Percentiles rank a stretch among this genome's conserved stretches.
Conservation (phyloP, 2,797 vertebrate genomes). For the Capromys pilorides region DNA sequence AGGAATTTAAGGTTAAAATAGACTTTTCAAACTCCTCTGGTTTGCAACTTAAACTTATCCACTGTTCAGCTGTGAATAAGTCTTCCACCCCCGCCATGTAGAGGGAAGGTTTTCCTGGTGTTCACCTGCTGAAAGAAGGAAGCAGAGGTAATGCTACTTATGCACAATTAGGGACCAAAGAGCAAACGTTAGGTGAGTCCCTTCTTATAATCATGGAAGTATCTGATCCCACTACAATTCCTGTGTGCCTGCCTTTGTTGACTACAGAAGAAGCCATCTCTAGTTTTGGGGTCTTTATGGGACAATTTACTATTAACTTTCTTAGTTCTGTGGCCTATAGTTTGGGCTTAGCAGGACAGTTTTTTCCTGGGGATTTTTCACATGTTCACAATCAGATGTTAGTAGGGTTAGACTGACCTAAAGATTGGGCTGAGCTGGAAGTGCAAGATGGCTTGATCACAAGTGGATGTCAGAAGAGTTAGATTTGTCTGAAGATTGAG, state of each 20-base stretch:
- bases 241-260: neutral
- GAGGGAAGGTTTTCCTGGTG: neutral
- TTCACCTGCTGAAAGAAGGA: neutral
- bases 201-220: neutral
- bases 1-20: neutral
- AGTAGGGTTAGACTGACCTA: neutral
- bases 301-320: neutral
- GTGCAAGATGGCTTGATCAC: neutral
- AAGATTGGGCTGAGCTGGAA: neutral
- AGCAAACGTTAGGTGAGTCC: neutral
- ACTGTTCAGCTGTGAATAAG: neutral
- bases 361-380: neutral
- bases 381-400: neutral
- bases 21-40: neutral
- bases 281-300: neutral
- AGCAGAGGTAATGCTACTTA: neutral
- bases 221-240: neutral
- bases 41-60: neutral
- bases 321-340: neutral
- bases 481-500: neutral
- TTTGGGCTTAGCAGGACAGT: neutral
- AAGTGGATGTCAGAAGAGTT: neutral
- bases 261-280: neutral
- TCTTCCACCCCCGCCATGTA: neutral
- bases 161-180: neutral